phyloP scores from a whole-genome alignment of 2,888 invertebrate genomes.

The Corbicula japonica region DNA sequence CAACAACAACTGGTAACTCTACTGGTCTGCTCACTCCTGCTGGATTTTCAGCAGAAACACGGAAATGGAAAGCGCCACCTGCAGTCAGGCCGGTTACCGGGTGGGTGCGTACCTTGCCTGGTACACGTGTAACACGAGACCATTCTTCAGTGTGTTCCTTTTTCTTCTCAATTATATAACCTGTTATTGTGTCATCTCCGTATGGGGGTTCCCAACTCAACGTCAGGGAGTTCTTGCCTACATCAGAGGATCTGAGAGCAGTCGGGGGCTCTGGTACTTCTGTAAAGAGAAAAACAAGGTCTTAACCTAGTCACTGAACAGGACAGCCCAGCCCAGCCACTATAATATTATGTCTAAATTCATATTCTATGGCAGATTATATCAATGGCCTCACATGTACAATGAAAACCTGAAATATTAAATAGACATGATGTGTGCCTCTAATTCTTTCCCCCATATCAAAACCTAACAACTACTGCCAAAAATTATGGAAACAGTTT shows the following conservation, averaged over 20 bases:
- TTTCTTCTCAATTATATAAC: slow-evolving; percentile 84
- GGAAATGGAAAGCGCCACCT: slow-evolving; percentile 91
- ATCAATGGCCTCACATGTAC: not conserved
- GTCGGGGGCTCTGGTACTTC: slow-evolving; percentile 81
- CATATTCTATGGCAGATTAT: too few relatives aligned
- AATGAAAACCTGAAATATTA: too few relatives aligned
- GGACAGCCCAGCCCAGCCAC: too few relatives aligned
- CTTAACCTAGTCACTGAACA: too few relatives aligned
- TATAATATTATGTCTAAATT: too few relatives aligned
- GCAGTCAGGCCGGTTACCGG: slow-evolving; percentile 76
- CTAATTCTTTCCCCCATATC: too few relatives aligned
- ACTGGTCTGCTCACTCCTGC: slow-evolving; percentile 81
- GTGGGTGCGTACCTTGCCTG: slow-evolving; percentile 73
- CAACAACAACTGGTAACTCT: slow-evolving; percentile 80
- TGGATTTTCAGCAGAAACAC: slow-evolving; percentile 93
- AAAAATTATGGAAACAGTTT: too few relatives aligned
- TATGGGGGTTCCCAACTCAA: slow-evolving; percentile 84
- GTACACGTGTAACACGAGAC: slow-evolving; percentile 86
- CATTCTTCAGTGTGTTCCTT: slow-evolving; percentile 92
- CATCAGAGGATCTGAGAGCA: slow-evolving; percentile 79
- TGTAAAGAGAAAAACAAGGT: slow-evolving; percentile 43
- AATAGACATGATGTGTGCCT: too few relatives aligned
- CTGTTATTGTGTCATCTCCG: slow-evolving; percentile 83
- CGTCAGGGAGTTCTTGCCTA: slow-evolving; percentile 79
- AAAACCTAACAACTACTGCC: too few relatives aligned